Conservation (phyloP, 2,888 invertebrate species). For the Parascotia fuliginaria region DNA sequence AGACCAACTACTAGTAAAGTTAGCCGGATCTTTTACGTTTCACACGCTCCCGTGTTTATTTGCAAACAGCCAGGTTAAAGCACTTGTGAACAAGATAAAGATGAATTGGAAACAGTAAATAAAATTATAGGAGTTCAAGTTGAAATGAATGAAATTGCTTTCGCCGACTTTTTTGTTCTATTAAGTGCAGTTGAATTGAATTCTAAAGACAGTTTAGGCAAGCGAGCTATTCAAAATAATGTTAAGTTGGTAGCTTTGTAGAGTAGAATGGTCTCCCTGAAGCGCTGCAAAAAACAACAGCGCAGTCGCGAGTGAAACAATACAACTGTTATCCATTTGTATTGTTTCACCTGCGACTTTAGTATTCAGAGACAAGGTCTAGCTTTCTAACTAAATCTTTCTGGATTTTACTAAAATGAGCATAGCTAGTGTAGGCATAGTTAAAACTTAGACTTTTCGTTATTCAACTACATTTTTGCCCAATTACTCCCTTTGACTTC, state of each 20-base stretch:
- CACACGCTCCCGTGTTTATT: conserved; percentile 40
- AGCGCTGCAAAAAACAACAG: conserved; percentile 2
- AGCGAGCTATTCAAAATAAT: conserved; percentile 2
- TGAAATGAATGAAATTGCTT: neutral
- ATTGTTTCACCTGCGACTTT: conserved; percentile 3
- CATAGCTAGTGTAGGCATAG: no score
- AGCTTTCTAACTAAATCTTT: neutral
- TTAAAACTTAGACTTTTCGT: no score
- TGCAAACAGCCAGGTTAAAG: conserved; percentile 31
- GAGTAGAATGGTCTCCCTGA: neutral
- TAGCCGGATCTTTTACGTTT: conserved; percentile 43
- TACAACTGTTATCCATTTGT: neutral
- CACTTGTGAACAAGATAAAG: conserved; percentile 17
- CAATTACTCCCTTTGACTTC: no score
- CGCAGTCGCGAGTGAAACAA: neutral
- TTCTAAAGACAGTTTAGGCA: neutral
- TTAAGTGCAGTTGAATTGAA: neutral
- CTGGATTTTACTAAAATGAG: no score
- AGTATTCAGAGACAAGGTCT: conserved; percentile 1
- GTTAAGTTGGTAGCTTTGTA: conserved; percentile 2
- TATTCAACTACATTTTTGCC: no score
- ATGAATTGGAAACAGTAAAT: conserved; percentile 7
- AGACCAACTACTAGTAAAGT: conserved; percentile 34
- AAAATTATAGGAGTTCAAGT: neutral
- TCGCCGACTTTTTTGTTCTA: neutral